Evolutionary conservation across 2,797 vertebrate species (phyloP).

Genomic region (Borostomias antarcticus): DNA sequence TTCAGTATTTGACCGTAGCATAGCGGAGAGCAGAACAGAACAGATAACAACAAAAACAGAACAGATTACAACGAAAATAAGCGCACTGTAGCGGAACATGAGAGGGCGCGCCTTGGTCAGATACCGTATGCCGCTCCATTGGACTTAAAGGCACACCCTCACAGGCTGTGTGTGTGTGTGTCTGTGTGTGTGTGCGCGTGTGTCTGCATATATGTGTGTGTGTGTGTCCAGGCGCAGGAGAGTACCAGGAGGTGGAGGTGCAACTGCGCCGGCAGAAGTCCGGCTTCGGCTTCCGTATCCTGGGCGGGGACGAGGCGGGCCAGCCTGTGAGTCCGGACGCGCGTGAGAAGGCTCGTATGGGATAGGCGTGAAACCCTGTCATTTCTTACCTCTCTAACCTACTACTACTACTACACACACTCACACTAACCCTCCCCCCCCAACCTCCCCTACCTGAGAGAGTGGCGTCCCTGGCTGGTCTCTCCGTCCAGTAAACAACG

Average conservation of each 20-base stretch:
- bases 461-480: constrained; percentile 58
- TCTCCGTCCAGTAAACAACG: constrained; percentile 38
- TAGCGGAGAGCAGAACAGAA: background rate
- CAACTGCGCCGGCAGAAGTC: constrained; percentile 95
- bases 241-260: constrained; percentile 96
- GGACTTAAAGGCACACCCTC: background rate
- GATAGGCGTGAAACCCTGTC: constrained; percentile 74
- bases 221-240: constrained; percentile 74
- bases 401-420: constrained; percentile 39
- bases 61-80: background rate
- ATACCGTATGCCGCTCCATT: no score
- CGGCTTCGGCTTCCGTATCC: constrained; percentile 96
- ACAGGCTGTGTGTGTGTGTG: background rate
- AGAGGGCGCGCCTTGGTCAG: no score
- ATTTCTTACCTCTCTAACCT: constrained; percentile 48
- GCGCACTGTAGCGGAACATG: no score
- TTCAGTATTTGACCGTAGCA: background rate
- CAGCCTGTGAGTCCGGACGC: constrained; percentile 93
- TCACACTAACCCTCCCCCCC: constrained; percentile 35
- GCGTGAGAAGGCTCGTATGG: constrained; percentile 83
- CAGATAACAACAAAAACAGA: background rate
- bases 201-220: background rate
- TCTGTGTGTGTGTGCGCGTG: background rate
- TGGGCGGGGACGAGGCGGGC: constrained; percentile 97
- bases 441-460: constrained; percentile 57